These are phyloP conservation scores for Incurvaria masculella DNA, from an alignment of 2,888 invertebrate species.

Conservation along the genomic window DNA sequence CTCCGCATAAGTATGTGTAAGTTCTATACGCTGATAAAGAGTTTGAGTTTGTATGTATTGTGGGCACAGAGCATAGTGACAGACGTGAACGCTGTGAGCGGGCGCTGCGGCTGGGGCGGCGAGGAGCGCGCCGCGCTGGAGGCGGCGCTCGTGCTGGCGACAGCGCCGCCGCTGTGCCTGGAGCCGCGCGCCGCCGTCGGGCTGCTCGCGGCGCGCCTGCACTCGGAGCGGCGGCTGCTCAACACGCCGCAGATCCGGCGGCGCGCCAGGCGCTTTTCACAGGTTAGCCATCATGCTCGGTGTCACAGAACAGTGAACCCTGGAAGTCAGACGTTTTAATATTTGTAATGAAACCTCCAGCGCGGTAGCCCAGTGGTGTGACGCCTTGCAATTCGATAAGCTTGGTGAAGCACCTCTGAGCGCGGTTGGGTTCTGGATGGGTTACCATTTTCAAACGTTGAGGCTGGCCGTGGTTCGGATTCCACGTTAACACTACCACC, in stretches of 20 bases:
- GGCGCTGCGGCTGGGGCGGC: conserved; percentile 60
- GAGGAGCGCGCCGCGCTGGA: conserved; percentile 78
- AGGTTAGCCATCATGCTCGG: conserved; percentile 48
- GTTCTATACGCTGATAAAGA: no score
- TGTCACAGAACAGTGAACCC: not conserved
- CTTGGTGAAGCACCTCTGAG: no score
- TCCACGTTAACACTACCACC: no score
- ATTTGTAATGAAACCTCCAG: no score
- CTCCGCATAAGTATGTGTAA: no score
- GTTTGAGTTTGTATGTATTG: no score
- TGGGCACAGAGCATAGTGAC: conserved; percentile 65
- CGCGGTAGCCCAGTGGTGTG: no score
- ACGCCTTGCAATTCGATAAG: no score
- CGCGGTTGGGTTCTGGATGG: no score
- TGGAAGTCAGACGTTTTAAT: no score
- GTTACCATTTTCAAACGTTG: no score
- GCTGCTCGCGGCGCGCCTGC: conserved; percentile 69
- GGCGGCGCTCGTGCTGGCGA: conserved; percentile 80
- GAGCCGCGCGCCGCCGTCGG: conserved; percentile 85
- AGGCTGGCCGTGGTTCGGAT: no score
- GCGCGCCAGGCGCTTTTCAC: conserved; percentile 75
- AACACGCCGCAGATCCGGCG: conserved; percentile 71
- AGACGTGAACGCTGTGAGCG: conserved; percentile 60
- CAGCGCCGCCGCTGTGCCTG: conserved; percentile 83
- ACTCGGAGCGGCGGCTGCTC: conserved; percentile 70